Evolutionary conservation across 2,797 vertebrate species (phyloP).

Genomic region (Halcyon chelicuti): DNA sequence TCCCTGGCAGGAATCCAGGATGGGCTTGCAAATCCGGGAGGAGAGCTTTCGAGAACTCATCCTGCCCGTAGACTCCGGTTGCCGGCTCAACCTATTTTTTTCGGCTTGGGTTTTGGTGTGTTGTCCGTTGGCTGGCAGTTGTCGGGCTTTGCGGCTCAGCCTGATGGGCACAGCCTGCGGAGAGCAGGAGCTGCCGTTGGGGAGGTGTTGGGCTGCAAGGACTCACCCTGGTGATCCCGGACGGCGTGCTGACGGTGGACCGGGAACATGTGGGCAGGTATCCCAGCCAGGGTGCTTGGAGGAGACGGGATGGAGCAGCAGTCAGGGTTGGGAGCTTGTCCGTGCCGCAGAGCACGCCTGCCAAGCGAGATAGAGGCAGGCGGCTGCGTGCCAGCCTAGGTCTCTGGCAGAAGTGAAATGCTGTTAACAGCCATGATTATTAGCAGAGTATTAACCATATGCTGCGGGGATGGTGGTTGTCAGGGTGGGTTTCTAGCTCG

Average conservation of each 20-base stretch:
- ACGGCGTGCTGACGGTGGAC: too few species aligned
- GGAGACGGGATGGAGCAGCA: neutral
- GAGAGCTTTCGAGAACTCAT: neutral
- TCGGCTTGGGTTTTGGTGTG: neutral
- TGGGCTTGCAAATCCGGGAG: neutral
- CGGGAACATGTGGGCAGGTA: neutral
- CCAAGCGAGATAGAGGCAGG: neutral
- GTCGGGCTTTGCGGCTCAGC: neutral
- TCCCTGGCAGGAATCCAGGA: constrained; percentile 22
- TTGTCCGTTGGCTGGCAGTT: neutral
- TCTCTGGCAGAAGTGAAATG: constrained; percentile 46
- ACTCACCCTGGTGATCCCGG: rapidly evolving
- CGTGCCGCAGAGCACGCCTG: neutral
- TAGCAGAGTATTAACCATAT: constrained; percentile 71
- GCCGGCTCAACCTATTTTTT: neutral
- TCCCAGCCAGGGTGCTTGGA: neutral
- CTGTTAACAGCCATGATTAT: constrained; percentile 66
- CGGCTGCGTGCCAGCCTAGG: constrained; percentile 33
- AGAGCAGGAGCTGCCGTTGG: rapidly evolving
- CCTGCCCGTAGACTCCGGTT: rapidly evolving
- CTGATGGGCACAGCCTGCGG: rapidly evolving
- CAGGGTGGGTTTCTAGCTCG: neutral
- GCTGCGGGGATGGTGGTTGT: constrained; percentile 13
- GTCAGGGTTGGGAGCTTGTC: neutral
- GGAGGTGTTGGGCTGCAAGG: rapidly evolving